These are phyloP conservation scores for Halocynthia aurantium DNA, from an alignment of 23 tunicate species.

Conservation along the genomic window DNA sequence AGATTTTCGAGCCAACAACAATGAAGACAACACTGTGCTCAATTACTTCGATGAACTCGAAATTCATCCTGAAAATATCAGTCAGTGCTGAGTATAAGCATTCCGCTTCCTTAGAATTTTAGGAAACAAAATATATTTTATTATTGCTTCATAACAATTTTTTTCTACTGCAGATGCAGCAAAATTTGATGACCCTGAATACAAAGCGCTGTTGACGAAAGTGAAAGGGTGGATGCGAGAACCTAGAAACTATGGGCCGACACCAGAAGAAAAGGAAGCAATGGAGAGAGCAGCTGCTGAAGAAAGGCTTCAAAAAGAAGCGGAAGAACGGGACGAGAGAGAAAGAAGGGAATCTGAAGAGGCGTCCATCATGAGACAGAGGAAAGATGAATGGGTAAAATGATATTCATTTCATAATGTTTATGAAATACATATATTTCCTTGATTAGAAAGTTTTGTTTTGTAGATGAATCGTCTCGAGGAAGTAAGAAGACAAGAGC, in stretches of 20 bases:
- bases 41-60: conserved; percentile 95
- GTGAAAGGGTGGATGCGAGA: conserved; percentile 56
- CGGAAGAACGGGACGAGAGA: conserved; percentile 60
- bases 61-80: conserved; percentile 87
- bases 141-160: background rate
- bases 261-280: conserved; percentile 93
- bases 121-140: background rate
- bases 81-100: conserved; percentile 18
- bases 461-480: conserved; percentile 49
- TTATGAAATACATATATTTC: background rate
- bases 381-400: conserved; percentile 82
- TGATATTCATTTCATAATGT: too few species aligned
- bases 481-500: conserved; percentile 89
- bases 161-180: conserved; percentile 45
- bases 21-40: conserved; percentile 90
- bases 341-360: conserved; percentile 78
- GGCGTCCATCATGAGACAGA: conserved; percentile 57
- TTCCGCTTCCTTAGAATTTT: conserved; percentile 2
- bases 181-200: conserved; percentile 56
- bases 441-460: background rate
- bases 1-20: conserved; percentile 56
- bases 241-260: conserved; percentile 94
- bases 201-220: conserved; percentile 53
- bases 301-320: conserved; percentile 56
- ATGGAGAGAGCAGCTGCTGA: conserved; percentile 80